phyloP scores from a whole-genome alignment of 2,113 vertebrate genomes.

The Nothoprocta pentlandii region DNA sequence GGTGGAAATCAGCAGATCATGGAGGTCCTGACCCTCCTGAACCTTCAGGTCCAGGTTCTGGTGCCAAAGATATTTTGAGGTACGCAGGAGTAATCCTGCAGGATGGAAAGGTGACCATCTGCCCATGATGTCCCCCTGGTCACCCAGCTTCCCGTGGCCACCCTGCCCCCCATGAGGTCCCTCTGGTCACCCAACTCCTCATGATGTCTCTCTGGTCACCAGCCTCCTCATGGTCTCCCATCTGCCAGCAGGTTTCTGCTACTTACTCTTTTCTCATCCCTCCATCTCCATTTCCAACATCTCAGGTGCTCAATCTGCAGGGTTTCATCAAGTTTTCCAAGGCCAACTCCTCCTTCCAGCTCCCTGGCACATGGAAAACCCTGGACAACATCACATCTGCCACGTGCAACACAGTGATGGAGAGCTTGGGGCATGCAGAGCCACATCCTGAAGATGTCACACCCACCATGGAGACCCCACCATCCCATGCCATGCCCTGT shows the following conservation, averaged over 20 bases:
- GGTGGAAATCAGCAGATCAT: not conserved
- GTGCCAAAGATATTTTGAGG: not conserved
- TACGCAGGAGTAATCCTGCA: not conserved
- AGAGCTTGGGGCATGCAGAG: too few relatives aligned
- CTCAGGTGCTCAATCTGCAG: too few relatives aligned
- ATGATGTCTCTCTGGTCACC: too few relatives aligned
- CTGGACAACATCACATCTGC: too few relatives aligned
- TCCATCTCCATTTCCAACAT: not conserved
- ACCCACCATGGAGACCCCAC: too few relatives aligned
- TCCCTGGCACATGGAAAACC: fast-evolving
- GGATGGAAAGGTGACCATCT: not conserved
- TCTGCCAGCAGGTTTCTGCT: not conserved
- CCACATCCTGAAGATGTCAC: too few relatives aligned
- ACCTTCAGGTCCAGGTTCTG: not conserved
- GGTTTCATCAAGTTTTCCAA: not conserved
- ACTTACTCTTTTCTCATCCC: not conserved
- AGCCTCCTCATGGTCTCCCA: too few relatives aligned
- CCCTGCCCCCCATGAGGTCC: too few relatives aligned
- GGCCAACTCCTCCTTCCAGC: not conserved
- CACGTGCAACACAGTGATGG: too few relatives aligned
- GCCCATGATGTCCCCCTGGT: not conserved
- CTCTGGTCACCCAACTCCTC: too few relatives aligned
- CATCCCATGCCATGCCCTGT: too few relatives aligned
- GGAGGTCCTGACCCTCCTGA: not conserved
- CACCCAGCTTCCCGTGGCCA: too few relatives aligned